phyloP scores from a whole-genome alignment of 2,113 vertebrate species.

The Calidris pygmaea region DNA sequence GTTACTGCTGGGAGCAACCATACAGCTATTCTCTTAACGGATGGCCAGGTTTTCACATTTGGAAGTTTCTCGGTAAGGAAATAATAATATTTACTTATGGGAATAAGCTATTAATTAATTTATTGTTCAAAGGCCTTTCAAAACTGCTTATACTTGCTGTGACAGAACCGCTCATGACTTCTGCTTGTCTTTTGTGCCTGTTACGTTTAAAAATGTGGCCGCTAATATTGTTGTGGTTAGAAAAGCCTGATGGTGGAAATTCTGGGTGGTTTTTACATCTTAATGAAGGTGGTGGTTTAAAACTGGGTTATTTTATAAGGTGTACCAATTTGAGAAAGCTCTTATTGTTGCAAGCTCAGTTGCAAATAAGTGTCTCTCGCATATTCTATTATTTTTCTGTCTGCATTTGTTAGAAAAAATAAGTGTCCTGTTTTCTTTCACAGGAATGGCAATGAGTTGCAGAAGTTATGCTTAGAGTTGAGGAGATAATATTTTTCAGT shows the following conservation, averaged over 20 bases:
- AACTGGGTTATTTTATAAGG: background rate
- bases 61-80: constrained; percentile 97
- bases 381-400: background rate
- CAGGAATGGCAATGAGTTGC: background rate
- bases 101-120: constrained; percentile 1
- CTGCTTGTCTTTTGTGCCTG: background rate
- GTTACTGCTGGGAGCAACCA: constrained; percentile 98
- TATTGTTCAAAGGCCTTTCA: background rate
- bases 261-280: background rate
- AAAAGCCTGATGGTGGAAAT: background rate
- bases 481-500: background rate
- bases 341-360: background rate
- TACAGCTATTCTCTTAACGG: constrained; percentile 92
- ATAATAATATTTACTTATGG: background rate
- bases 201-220: background rate
- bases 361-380: background rate
- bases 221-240: background rate
- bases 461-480: background rate
- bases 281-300: background rate
- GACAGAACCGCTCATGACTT: background rate
- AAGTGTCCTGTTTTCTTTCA: background rate
- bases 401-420: background rate
- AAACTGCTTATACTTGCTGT: background rate
- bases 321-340: background rate
- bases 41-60: constrained; percentile 98